phyloP scores from a whole-genome alignment of 2,797 vertebrate genomes.

The Carapus acus region DNA sequence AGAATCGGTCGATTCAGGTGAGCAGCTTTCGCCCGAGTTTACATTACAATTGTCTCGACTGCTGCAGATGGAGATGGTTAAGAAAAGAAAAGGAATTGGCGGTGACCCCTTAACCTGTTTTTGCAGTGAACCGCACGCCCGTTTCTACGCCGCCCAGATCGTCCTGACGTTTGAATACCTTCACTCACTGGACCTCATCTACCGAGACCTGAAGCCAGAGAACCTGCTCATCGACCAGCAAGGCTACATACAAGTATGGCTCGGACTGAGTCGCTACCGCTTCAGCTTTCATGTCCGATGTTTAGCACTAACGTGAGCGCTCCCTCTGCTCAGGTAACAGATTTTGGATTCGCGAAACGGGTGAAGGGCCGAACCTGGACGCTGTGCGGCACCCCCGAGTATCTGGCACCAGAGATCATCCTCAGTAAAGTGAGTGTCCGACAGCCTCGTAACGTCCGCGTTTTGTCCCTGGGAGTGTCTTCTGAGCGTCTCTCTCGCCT shows the following conservation, averaged over 20 bases:
- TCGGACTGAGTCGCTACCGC: not conserved
- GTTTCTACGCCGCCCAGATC: constrained; percentile 93
- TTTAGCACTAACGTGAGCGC: constrained; percentile 2
- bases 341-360: constrained; percentile 94
- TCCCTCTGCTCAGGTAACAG: constrained; percentile 77
- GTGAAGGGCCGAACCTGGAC: constrained; percentile 95
- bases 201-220: constrained; percentile 92
- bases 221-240: constrained; percentile 94
- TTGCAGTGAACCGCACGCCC: constrained; percentile 87
- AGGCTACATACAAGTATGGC: constrained; percentile 85
- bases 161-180: constrained; percentile 94
- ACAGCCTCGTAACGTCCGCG: no score
- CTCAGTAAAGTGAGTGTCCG: constrained; percentile 80
- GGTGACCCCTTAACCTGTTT: constrained; percentile 15
- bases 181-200: constrained; percentile 93
- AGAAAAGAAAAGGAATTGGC: no score
- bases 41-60: no score
- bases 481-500: constrained; percentile 15
- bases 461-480: no score
- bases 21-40: constrained; percentile 28
- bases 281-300: no score
- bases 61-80: no score
- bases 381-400: constrained; percentile 89
- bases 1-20: constrained; percentile 92
- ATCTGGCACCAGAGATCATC: constrained; percentile 92